Evolutionary conservation across 2,888 invertebrate genomes (phyloP).

Genomic region (Ennomos quercinarius): DNA sequence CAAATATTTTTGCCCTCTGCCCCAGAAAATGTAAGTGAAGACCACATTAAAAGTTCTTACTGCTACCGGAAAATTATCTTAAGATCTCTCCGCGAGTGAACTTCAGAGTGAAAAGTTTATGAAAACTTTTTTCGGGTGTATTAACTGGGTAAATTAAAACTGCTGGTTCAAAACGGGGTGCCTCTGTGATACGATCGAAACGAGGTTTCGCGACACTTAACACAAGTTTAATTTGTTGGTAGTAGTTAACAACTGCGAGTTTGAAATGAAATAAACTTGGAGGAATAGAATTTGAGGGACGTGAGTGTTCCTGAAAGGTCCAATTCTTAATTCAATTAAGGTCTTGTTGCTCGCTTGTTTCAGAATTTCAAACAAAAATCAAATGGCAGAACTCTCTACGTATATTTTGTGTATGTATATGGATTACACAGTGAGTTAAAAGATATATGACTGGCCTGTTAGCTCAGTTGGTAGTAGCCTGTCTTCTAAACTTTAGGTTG

Average conservation of each 20-base stretch:
- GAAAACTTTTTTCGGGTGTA: constrained; percentile 47
- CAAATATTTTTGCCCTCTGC: constrained; percentile 45
- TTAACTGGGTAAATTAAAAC: constrained; percentile 62
- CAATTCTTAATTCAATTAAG: constrained; percentile 4
- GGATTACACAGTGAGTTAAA: no score
- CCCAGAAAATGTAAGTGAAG: constrained; percentile 54
- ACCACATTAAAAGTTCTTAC: constrained; percentile 67
- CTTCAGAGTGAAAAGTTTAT: constrained; percentile 47
- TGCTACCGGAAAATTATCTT: constrained; percentile 62
- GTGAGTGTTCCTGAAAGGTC: constrained; percentile 7
- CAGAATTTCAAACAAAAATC: not conserved
- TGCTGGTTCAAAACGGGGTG: constrained; percentile 33
- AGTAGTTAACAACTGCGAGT: constrained; percentile 32
- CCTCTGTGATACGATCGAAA: constrained; percentile 38
- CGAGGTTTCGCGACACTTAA: constrained; percentile 38
- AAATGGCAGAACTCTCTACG: no score
- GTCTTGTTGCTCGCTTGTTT: not conserved
- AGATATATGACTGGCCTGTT: no score
- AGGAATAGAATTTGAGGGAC: constrained; percentile 20
- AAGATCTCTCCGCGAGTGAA: constrained; percentile 56
- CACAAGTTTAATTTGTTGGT: constrained; percentile 39
- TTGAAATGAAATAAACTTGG: constrained; percentile 19
- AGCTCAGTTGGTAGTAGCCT: no score
- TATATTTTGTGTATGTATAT: no score
- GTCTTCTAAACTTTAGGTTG: no score